These are phyloP conservation scores for Telmatherina bonti DNA, from an alignment of 2,797 vertebrate genomes.

Conservation along the genomic window DNA sequence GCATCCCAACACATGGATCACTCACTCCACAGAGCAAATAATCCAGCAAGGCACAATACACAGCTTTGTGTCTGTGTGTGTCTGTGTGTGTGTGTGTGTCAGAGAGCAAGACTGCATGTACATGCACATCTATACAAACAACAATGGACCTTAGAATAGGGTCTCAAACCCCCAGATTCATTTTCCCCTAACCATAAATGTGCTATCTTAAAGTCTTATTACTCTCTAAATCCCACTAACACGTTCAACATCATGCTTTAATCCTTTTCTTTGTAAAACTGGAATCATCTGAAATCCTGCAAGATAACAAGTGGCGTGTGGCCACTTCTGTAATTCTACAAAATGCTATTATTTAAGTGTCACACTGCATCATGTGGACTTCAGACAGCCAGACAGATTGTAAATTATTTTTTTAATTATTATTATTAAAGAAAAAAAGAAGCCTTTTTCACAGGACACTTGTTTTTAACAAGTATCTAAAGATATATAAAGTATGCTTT, in stretches of 20 bases:
- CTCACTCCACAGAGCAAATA: conserved; percentile 45
- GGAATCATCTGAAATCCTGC: neutral
- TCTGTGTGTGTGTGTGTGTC: neutral
- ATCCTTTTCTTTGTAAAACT: neutral
- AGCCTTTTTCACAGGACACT: conserved; percentile 23
- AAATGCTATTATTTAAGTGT: conserved; percentile 1
- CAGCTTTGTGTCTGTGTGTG: neutral
- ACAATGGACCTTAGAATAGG: neutral
- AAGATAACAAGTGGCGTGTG: neutral
- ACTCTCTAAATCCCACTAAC: neutral
- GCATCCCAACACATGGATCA: conserved; percentile 44
- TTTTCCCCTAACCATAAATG: conserved; percentile 10
- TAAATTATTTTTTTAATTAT: conserved; percentile 32
- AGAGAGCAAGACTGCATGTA: neutral
- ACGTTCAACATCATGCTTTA: neutral
- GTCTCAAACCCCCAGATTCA: neutral
- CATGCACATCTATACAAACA: neutral
- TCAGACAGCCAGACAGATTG: conserved; percentile 11
- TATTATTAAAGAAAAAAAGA: conserved; percentile 37
- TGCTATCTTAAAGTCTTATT: neutral
- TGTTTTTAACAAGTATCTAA: conserved; percentile 34
- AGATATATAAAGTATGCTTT: conserved; percentile 18
- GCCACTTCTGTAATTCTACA: neutral
- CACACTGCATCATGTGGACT: neutral
- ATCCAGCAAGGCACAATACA: neutral